Conservation (phyloP, 2,888 invertebrate species). For the Lasius fuliginosus region DNA sequence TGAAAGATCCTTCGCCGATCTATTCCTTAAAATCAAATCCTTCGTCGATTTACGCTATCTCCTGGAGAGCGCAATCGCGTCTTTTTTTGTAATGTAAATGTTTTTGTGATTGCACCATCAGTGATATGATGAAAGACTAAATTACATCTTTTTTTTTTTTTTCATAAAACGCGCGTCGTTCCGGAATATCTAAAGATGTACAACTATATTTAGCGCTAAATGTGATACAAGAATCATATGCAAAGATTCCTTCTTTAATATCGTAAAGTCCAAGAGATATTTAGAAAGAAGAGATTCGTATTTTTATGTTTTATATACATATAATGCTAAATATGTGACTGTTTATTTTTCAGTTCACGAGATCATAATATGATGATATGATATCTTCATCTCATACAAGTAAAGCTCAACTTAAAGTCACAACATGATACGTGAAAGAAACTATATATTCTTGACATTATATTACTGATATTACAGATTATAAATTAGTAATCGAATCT, state of each 20-base stretch:
- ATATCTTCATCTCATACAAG: not conserved
- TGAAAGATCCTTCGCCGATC: slow-evolving; percentile 18
- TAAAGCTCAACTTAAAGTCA: not conserved
- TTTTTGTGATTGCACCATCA: not conserved
- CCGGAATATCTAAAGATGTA: not conserved
- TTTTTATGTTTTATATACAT: not conserved
- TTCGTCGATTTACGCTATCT: slow-evolving; percentile 29
- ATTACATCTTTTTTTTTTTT: not conserved
- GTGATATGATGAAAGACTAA: not conserved
- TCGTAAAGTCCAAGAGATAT: no score
- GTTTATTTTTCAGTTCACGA: not conserved
- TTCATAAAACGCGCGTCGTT: not conserved
- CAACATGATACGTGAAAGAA: not conserved
- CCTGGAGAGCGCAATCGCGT: slow-evolving; percentile 1
- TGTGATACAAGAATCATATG: slow-evolving; percentile 15
- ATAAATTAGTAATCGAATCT: not conserved
- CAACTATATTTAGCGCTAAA: not conserved
- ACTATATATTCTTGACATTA: not conserved
- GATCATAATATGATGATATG: not conserved
- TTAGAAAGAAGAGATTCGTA: not conserved
- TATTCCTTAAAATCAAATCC: slow-evolving; percentile 35
- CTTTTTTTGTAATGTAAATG: slow-evolving; percentile 4
- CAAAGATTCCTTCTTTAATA: not conserved
- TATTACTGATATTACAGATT: not conserved
- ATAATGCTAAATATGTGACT: not conserved